These are phyloP conservation scores for Rhysida immarginata DNA, from an alignment of 1,140 invertebrate species.

Conservation along the genomic window DNA sequence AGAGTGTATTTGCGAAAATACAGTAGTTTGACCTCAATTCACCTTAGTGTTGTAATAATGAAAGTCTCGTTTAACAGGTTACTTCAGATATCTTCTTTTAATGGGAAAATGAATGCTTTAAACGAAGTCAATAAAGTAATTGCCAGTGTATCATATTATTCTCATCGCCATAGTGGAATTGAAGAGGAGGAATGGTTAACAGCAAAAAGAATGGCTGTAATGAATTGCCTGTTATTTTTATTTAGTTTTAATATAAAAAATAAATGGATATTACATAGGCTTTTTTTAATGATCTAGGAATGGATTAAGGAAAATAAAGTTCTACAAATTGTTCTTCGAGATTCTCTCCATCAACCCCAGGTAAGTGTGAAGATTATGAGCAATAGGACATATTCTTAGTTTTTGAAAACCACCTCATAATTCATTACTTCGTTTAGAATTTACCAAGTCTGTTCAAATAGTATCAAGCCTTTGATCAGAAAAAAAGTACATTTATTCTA, in stretches of 20 bases:
- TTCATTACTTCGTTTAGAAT: too few species aligned
- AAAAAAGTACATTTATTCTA: too few species aligned
- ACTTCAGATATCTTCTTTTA: slow-evolving; percentile 93
- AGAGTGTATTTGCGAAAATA: too few species aligned
- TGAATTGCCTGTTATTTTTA: too few species aligned
- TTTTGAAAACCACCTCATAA: too few species aligned
- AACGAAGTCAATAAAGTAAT: slow-evolving; percentile 99
- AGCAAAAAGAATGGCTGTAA: slow-evolving; percentile 79
- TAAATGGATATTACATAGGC: background rate
- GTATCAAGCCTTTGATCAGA: too few species aligned
- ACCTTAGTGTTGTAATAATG: too few species aligned
- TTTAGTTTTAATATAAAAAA: background rate
- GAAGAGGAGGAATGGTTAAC: slow-evolving; percentile 88
- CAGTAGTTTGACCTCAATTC: too few species aligned
- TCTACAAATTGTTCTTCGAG: slow-evolving; percentile 82
- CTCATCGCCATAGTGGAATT: slow-evolving; percentile 39
- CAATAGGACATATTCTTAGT: too few species aligned
- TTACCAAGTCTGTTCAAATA: too few species aligned
- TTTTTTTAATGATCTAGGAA: slow-evolving; percentile 39
- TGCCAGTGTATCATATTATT: slow-evolving; percentile 72
- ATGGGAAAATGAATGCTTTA: slow-evolving; percentile 97
- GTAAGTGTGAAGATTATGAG: too few species aligned
- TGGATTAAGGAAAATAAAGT: slow-evolving; percentile 96
- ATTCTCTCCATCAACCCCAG: slow-evolving; percentile 91
- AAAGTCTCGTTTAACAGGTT: slow-evolving; percentile 49